Base-by-base conservation (phyloP, 2,113 vertebrate species). In the Etia nguti region DNA sequence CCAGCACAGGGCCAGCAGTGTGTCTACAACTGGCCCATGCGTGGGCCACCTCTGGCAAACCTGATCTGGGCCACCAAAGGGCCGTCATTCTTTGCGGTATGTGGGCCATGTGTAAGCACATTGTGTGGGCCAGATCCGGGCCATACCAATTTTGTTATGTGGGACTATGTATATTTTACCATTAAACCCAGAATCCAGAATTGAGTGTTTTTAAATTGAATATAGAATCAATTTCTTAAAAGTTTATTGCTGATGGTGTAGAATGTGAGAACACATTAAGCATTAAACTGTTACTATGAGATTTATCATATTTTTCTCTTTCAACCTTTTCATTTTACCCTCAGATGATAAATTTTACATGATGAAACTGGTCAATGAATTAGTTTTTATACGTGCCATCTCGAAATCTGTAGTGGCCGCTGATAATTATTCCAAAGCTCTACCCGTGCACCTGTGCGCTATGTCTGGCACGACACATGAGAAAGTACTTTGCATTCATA, bases 381-480 rank as follows among this genome's bases (percentile, higher is more conserved):
- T 50, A 5, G 0, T 8, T 75, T 75, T 75, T 31, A 29, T 46
- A 16, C 38, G 16, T 48, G 46, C 13, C 11, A 6, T 10, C 38
- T 46, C 38, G 16, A 50, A 77, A 12, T 31, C 43, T 50, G 10
- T 50, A 31, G 24, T 12, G 16, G 6, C 70, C 31, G 43, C 7
- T 10, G 24, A 50, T 18, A 77, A 50, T 77, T 29, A 50, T 31
- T 77, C 70, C 70, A 75, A 0, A 12, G 10, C 24, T 12, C 4
- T 31, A 12, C 26, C 24, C 0, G 2, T 77, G 70, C 2, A 77
- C 3, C 10, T 31, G 43, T 48, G 46, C 16, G 2, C 2, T 50
- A 77, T 31, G 43, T 8, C 43, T 77, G 24, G 10, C 16, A 0
- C 0, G 4, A 50, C 0, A 6, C 46, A 31, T n/a, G 70, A 31